phyloP scores from a whole-genome alignment of 2,113 vertebrate species.

The Perccottus glenii region DNA sequence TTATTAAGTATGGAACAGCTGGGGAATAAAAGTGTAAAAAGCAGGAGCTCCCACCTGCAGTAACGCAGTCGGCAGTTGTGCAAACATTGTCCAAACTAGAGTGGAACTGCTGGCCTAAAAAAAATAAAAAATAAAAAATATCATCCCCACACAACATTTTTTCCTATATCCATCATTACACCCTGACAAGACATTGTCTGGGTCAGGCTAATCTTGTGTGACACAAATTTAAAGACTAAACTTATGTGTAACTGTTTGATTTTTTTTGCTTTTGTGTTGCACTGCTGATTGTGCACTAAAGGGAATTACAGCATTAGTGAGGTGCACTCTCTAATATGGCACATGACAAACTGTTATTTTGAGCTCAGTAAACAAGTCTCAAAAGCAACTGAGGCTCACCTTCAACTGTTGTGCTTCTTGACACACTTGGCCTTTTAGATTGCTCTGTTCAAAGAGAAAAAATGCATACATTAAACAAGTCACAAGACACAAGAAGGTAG shows the following conservation, averaged over 20 bases:
- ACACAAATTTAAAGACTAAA: too few species aligned
- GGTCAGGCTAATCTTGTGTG: neutral
- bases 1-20: too few species aligned
- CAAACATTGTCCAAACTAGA: constrained; percentile 73
- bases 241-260: constrained; percentile 3
- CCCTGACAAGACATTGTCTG: neutral
- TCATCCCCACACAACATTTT: too few species aligned
- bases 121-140: neutral
- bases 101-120: constrained; percentile 75
- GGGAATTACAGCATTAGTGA: constrained; percentile 38
- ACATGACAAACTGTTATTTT: constrained; percentile 5
- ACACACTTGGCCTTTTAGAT: constrained; percentile 57
- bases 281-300: constrained; percentile 57
- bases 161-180: neutral
- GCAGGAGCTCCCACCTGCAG: constrained; percentile 82
- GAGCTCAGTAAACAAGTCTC: constrained; percentile 1
- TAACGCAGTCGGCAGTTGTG: constrained; percentile 87
- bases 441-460: constrained; percentile 54
- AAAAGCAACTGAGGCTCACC: constrained; percentile 47
- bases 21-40: constrained; percentile 1
- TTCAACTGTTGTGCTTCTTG: constrained; percentile 60
- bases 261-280: constrained; percentile 55
- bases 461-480: neutral
- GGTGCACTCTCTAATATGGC: constrained; percentile 31
- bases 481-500: neutral